These are phyloP conservation scores for Eumacrocentrus americanus DNA, from an alignment of 2,888 invertebrate genomes.

Conservation along the genomic window DNA sequence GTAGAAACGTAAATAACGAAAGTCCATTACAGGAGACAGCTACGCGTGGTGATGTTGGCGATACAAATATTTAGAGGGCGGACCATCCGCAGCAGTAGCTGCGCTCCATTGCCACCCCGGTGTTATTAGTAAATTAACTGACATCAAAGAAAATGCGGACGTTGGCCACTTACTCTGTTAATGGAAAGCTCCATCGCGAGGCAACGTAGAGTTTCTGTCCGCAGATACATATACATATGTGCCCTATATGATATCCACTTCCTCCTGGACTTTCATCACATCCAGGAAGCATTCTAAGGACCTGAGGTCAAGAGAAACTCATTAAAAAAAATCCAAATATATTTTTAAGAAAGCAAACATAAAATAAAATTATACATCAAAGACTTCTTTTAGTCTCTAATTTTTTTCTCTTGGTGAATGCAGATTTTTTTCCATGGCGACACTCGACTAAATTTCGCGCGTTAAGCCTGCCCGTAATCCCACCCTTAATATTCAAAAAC, in stretches of 20 bases:
- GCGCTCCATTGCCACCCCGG: conserved; percentile 38
- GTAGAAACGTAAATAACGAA: conserved; percentile 7
- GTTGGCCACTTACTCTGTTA: conserved; percentile 57
- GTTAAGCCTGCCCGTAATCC: conserved; percentile 61
- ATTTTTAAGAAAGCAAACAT: no score
- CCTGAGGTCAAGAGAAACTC: no score
- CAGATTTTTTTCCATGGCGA: conserved; percentile 35
- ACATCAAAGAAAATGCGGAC: conserved; percentile 61
- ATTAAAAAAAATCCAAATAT: no score
- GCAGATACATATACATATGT: background rate
- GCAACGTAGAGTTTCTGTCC: background rate
- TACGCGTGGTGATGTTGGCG: conserved; percentile 47
- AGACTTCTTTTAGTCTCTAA: conserved; percentile 1
- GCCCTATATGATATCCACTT: background rate
- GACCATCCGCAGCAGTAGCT: background rate
- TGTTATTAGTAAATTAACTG: conserved; percentile 62
- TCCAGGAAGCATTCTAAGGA: no score
- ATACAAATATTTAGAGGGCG: conserved; percentile 61
- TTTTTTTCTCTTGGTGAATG: conserved; percentile 25
- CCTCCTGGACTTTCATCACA: no score
- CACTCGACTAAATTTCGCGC: conserved; percentile 58
- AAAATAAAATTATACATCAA: no score
- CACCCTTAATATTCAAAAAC: conserved; percentile 63
- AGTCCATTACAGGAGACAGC: background rate
- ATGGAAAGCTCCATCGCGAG: conserved; percentile 43